These are phyloP conservation scores for Lamprotornis superbus DNA, from an alignment of 2,113 vertebrate species.

Conservation along the genomic window DNA sequence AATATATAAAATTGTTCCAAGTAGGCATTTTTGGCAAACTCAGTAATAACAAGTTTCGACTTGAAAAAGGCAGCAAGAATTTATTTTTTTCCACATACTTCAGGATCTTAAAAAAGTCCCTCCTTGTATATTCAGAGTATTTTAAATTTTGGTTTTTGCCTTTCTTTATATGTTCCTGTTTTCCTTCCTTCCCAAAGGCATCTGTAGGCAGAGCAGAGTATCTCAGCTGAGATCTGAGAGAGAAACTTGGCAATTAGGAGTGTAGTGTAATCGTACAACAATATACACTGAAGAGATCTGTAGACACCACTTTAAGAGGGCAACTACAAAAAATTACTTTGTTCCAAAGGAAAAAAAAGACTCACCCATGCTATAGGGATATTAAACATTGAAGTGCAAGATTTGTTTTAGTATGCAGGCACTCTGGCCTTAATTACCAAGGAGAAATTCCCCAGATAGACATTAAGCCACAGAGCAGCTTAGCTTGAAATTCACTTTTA, in stretches of 20 bases:
- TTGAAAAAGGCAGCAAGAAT: slow-evolving; percentile 33
- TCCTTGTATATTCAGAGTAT: neutral
- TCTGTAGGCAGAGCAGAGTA: slow-evolving; percentile 7
- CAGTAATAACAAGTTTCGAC: neutral
- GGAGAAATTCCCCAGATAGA: slow-evolving; percentile 42
- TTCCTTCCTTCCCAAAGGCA: slow-evolving; percentile 34
- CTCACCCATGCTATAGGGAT: neutral
- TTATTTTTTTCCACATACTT: neutral
- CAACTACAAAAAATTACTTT: slow-evolving; percentile 34
- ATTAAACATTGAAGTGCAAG: slow-evolving; percentile 62
- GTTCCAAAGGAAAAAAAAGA: neutral
- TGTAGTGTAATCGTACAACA: neutral
- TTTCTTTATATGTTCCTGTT: neutral
- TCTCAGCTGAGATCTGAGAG: slow-evolving; percentile 16
- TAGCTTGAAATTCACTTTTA: slow-evolving; percentile 19
- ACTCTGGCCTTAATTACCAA: slow-evolving; percentile 63
- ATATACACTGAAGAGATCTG: neutral
- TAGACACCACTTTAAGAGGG: neutral
- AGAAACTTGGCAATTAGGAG: slow-evolving; percentile 18
- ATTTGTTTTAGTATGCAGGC: slow-evolving; percentile 54
- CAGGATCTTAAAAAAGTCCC: slow-evolving; percentile 3
- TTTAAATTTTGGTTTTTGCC: neutral
- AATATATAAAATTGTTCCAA: neutral
- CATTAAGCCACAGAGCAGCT: slow-evolving; percentile 5
- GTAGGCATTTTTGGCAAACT: slow-evolving; percentile 23